Base-by-base conservation (phyloP, 2,888 invertebrate species). In the Hylaea fasciaria region DNA sequence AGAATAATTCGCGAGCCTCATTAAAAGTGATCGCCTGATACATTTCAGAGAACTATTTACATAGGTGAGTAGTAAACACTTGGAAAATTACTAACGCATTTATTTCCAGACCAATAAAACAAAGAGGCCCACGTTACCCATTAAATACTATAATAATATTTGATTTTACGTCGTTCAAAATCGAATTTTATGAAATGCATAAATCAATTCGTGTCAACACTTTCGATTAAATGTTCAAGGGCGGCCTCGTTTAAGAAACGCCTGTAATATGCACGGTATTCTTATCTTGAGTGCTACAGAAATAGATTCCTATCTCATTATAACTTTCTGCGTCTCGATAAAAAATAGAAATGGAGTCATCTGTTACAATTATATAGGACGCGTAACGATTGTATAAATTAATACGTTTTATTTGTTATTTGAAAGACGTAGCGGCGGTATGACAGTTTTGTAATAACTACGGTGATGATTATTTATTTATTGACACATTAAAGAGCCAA, bases 131-230 rank as follows among this genome's bases (percentile, higher is more conserved):
- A 77, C 82, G 77, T 78, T 77, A 66, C 72, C 80, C 81, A 83
- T 84, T 85, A 82, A 83, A 83, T 78, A 76, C 75, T 78, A 76
- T 76, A 80, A 80, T 82, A 81, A 83, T 85, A 84, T 86, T 85
- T 85, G 81, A 85, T 86, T 87, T 85, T 82, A 83, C 83, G 79
- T 80, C 80, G 78, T 81, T 82, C 81, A 80, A 78, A 62, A 83
- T 80, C 78, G 79, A 81, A 81, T 81, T 82, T 81, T 81, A 81
- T 82, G 81, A 77, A 83, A 84, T 77, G 74, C 72, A 88, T 90
- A 91, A 91, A 91, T 91, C 90, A 86, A 66, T 59, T 65, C 73
- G 74, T 91, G 89, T 91, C 91, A 91, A 84, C 91, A 89, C 89
- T 83, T 91, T 89, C 91, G 86, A 90, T 91, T 91, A 90, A 84